Conservation (phyloP, 1,140 invertebrate species). For the Lepidurus arcticus region DNA sequence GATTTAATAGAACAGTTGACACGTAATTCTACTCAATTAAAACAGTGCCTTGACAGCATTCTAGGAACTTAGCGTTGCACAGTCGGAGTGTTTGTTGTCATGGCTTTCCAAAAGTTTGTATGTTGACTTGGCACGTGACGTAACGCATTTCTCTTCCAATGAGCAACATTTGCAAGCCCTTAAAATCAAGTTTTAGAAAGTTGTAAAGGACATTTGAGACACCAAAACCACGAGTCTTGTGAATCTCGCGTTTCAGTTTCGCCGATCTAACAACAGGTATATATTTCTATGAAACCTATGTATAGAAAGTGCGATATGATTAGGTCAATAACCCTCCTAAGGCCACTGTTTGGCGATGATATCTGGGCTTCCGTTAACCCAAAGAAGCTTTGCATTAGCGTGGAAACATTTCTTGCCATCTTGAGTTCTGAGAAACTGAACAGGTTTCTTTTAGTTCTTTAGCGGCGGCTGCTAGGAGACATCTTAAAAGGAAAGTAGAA, state of each 20-base stretch:
- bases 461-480: neutral
- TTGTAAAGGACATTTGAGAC: too few relatives aligned
- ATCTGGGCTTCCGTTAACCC: too few relatives aligned
- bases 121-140: neutral
- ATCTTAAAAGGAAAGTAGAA: constrained; percentile 3
- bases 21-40: neutral
- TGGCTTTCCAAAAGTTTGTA: neutral
- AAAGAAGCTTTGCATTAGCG: too few relatives aligned
- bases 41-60: neutral
- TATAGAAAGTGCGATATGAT: too few relatives aligned
- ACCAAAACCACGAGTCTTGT: too few relatives aligned
- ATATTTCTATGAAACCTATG: too few relatives aligned
- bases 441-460: neutral
- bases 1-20: neutral
- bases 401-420: neutral
- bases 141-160: neutral
- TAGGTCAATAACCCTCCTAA: too few relatives aligned
- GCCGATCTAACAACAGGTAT: too few relatives aligned
- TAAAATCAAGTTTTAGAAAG: too few relatives aligned
- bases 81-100: neutral
- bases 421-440: neutral
- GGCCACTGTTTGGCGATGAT: too few relatives aligned
- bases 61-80: constrained; percentile 1
- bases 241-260: too few relatives aligned
- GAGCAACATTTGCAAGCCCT: too few relatives aligned